Evolutionary conservation across 2,888 invertebrate genomes (phyloP), one percentile per base, ranked within the genome.

Genomic region (Thereva nobilitata): DNA sequence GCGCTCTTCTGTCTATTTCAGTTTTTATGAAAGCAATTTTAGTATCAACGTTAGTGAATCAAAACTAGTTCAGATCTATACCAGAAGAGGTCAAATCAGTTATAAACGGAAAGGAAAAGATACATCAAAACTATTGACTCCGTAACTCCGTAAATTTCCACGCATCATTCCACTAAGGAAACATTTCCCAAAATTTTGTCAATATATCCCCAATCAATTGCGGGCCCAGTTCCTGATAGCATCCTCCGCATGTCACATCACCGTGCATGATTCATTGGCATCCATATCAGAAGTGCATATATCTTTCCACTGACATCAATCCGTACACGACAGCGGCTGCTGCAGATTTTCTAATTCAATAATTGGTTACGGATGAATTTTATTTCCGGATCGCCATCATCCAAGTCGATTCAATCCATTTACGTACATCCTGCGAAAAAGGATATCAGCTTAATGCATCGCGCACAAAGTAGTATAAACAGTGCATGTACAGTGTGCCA

Each of bases 291-390:
- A 42, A 53, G 64, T 35, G 34, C 64, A 64, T 64, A 53, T 64
- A 64, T 64, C 64, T 53, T 44, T 23, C 41, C 9, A 7, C 7
- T 47, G 42, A 64, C 53, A 49, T 64, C 53, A 37, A 53, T 64
- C 53, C 52, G 49, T 41, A 37, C 37, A 6, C 42, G 44, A 38
- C 7, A 35, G 44, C 35, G 7, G 42, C 42, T 42, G 42, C 9
- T 9, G 10, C 53, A 53, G 50, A 44, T 64, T 53, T 53, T 64
- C 52, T 64, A 67, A 70, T 68, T 63, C 61, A 67, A 65, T 70
- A 68, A 70, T 70, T 68, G 68, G 67, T 59, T 70, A 70, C 66
- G 63, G 65, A 70, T 67, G 68, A 67, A 70, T 70, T 68, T 68
- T 65, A 70, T 70, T 67, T 70, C 70, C 70, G 70, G 65, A 34